Conservation (phyloP, 2,797 vertebrate genomes). For the Tragopan temminckii region DNA sequence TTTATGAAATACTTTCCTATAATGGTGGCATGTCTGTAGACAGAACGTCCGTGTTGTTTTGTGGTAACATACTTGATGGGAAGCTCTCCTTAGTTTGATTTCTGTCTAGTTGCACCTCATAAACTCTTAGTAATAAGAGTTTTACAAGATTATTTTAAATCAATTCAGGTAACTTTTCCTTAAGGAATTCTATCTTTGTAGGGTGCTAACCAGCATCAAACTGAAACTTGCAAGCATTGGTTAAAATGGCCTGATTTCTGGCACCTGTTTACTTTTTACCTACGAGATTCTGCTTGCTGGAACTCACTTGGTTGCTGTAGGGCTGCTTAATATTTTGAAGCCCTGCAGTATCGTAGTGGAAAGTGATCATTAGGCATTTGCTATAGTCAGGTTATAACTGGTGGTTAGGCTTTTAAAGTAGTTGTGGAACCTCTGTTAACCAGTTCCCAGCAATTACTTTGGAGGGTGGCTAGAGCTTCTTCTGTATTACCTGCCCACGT, state of each 20-base stretch:
- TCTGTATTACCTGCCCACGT: neutral
- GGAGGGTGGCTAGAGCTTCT: neutral
- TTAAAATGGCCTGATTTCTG: neutral
- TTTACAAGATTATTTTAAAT: neutral
- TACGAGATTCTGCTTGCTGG: neutral
- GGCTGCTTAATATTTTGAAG: neutral
- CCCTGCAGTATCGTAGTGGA: neutral
- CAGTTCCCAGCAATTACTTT: neutral
- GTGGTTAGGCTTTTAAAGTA: neutral
- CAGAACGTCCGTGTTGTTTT: neutral
- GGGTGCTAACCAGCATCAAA: neutral
- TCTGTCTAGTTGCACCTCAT: neutral
- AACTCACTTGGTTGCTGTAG: neutral
- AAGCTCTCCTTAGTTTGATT: neutral
- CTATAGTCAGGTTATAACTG: neutral
- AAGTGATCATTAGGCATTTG: neutral
- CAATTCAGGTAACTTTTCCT: neutral
- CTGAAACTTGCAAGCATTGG: neutral
- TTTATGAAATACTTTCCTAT: neutral
- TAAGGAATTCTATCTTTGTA: neutral
- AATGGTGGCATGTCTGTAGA: neutral
- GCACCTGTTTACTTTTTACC: neutral
- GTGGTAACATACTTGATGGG: neutral
- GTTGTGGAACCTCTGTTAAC: neutral
- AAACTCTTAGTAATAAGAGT: neutral